phyloP scores from a whole-genome alignment of 2,888 invertebrate species.

The Euzetes globulus region DNA sequence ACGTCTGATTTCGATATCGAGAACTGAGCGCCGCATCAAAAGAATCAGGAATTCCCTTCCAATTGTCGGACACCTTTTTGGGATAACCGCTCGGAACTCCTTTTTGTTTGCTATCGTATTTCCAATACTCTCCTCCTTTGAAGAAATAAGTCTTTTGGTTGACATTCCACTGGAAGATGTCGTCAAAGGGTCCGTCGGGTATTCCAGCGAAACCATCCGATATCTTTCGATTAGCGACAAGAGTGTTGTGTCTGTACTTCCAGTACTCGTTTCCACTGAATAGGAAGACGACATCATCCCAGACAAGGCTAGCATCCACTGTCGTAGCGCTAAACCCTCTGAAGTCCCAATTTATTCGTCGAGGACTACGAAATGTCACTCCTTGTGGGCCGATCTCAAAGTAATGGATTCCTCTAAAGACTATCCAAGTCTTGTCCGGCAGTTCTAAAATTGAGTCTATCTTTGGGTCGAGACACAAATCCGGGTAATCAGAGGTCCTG shows the following conservation, averaged over 20 bases:
- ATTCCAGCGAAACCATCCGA: neutral
- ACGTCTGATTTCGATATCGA: neutral
- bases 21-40: slow-evolving; percentile 7
- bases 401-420: too few relatives aligned
- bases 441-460: too few relatives aligned
- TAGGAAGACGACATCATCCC: neutral
- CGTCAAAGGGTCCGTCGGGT: neutral
- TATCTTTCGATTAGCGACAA: neutral
- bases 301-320: too few relatives aligned
- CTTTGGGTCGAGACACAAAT: too few relatives aligned
- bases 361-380: too few relatives aligned
- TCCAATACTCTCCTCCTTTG: neutral
- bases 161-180: neutral
- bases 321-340: too few relatives aligned
- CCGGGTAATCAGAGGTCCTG: too few relatives aligned
- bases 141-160: slow-evolving; percentile 1
- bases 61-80: neutral
- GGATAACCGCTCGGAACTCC: neutral
- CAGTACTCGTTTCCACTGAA: neutral
- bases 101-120: neutral
- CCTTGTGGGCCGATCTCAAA: too few relatives aligned
- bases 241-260: neutral
- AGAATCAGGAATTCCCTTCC: neutral
- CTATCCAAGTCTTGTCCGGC: too few relatives aligned
- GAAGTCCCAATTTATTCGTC: too few relatives aligned